A percentile compares a stretch with the other conserved stretches of the same genome.
Evolutionary conservation across 2,113 vertebrate species (phyloP).

Genomic region (Serilophus lunatus): DNA sequence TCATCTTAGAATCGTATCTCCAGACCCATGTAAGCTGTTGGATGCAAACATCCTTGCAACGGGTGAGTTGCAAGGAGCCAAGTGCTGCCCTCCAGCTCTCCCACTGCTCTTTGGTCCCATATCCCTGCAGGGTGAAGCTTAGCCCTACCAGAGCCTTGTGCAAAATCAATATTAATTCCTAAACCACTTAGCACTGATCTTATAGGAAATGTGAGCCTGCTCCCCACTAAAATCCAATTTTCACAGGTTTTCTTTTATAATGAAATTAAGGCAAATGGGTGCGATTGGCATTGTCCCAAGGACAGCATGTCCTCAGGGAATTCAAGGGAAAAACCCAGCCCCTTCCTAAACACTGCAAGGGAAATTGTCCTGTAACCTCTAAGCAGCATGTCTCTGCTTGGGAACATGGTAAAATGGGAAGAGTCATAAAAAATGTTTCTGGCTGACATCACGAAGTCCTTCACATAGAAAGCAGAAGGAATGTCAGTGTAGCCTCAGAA

Average conservation of each 20-base stretch:
- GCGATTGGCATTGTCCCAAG: not conserved
- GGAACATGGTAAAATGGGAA: not conserved
- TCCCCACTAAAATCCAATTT: not conserved
- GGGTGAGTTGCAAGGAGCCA: not conserved
- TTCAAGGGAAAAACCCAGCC: not conserved
- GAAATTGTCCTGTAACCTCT: not conserved
- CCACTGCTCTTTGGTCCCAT: not conserved
- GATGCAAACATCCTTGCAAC: not conserved
- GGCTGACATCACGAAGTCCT: not conserved
- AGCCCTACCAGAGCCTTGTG: not conserved
- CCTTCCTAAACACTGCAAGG: not conserved
- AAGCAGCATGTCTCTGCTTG: not conserved
- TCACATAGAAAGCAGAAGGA: not conserved
- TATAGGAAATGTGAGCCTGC: not conserved
- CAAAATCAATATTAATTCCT: not conserved
- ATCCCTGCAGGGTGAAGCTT: not conserved
- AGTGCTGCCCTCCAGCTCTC: not conserved
- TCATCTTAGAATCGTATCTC: not conserved
- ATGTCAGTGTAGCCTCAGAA: not conserved
- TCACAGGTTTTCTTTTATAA: not conserved
- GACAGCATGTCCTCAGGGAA: not conserved
- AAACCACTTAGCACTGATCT: not conserved
- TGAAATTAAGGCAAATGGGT: not conserved
- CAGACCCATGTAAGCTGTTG: not conserved
- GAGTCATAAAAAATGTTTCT: not conserved